Conservation (phyloP, 2,113 vertebrate genomes). For the Tursiops truncatus region DNA sequence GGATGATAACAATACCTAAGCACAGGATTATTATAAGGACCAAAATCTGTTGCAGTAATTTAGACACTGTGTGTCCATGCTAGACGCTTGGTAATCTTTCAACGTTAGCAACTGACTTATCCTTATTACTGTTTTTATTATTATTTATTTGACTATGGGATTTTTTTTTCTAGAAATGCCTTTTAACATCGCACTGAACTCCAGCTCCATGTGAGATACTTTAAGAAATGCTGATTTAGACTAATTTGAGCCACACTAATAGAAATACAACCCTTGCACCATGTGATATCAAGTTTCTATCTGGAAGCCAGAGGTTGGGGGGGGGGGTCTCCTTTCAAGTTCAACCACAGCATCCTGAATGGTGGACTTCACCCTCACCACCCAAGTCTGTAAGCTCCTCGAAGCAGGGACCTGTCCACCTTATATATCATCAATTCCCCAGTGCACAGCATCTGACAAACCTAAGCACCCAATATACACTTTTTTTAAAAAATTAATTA, state of each 20-base stretch:
- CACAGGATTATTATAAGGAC: neutral
- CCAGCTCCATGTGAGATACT: neutral
- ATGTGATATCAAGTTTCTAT: neutral
- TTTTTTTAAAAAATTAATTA: too few species aligned
- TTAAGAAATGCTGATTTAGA: neutral
- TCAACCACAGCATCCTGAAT: neutral
- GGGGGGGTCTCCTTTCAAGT: neutral
- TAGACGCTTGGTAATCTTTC: neutral
- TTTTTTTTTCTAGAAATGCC: neutral
- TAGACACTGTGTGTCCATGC: neutral
- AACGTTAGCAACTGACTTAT: neutral
- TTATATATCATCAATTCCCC: neutral
- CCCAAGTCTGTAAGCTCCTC: too few species aligned
- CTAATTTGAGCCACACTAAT: neutral
- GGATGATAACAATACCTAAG: neutral
- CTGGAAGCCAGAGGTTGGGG: neutral
- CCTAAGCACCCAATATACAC: fast-evolving
- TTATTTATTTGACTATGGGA: neutral
- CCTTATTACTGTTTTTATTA: neutral
- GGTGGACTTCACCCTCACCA: neutral
- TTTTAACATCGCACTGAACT: neutral
- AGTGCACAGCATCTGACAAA: neutral
- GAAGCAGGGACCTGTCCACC: neutral
- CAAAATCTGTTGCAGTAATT: neutral
- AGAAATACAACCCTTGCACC: neutral